phyloP scores from a whole-genome alignment of 2,113 vertebrate genomes.

The Cyprinodon variegatus region DNA sequence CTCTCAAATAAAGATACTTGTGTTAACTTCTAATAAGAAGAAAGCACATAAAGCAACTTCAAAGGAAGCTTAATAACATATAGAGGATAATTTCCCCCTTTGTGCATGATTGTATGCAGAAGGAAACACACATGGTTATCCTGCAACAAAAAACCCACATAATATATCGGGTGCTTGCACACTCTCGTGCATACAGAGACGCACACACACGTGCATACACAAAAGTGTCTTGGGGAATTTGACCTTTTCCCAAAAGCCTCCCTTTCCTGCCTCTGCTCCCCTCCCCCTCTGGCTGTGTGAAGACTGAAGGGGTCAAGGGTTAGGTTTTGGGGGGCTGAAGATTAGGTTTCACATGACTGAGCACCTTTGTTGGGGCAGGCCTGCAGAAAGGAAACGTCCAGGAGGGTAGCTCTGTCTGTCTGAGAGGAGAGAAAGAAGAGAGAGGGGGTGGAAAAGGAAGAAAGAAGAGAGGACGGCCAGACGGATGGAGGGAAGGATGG shows the following conservation, averaged over 20 bases:
- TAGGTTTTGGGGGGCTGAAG: conserved; percentile 88
- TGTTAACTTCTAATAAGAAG: conserved; percentile 26
- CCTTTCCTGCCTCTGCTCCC: conserved; percentile 74
- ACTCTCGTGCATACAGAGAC: conserved; percentile 40
- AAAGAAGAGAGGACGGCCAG: conserved; percentile 9
- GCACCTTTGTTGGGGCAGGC: conserved; percentile 89
- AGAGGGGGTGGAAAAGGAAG: conserved; percentile 21
- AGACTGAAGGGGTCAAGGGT: conserved; percentile 84
- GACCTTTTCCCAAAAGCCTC: conserved; percentile 82
- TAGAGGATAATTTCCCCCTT: conserved; percentile 32
- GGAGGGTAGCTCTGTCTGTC: conserved; percentile 81
- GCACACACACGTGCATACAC: conserved; percentile 69
- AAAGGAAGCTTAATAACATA: conserved; percentile 45
- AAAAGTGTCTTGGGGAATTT: conserved; percentile 81
- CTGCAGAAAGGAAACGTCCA: conserved; percentile 81
- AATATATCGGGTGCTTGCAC: conserved; percentile 44
- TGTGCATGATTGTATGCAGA: conserved; percentile 44
- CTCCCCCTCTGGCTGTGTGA: conserved; percentile 80
- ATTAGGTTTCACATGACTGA: conserved; percentile 87
- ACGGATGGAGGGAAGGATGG: conserved; percentile 44
- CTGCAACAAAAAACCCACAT: conserved; percentile 61
- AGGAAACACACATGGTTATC: conserved; percentile 70
- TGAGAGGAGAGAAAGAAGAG: conserved; percentile 51
- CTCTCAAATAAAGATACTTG: conserved; percentile 52
- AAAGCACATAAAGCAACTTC: conserved; percentile 40